Base-by-base conservation (phyloP, 2,888 invertebrate species). In the Ophonus ardosiacus region DNA sequence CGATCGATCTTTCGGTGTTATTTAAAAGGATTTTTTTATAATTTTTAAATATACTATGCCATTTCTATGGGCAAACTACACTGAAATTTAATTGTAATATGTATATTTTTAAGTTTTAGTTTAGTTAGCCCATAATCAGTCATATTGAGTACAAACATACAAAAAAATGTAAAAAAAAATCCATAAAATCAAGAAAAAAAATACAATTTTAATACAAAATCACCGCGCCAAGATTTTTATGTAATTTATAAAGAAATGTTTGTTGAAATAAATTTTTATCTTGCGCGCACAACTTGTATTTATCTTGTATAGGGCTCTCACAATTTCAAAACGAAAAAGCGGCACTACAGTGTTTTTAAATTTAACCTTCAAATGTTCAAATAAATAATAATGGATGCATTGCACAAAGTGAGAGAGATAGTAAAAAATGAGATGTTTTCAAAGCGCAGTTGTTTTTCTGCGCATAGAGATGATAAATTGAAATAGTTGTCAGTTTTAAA, bases 261-360 rank as follows among this genome's bases (percentile, higher is more conserved):
- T 88, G 88, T 89, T 89, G 87, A 90, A 90, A 90, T 90, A 90
- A 90, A 90, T 90, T 90, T 90, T 90, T 89, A 90, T 89, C 89
- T 90, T 90, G 89, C 87, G 90, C 90, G 90, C 89, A 74, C 78
- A 80, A 81, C 24, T 51, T 65, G 43, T 81, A 8, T 81, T 56
- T 81, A n/a, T 76, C 56, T 17, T 17, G 59, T 17, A 59, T 59
- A 59, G n/a, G n/a, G n/a, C n/a, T n/a, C n/a, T n/a, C n/a, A n/a
- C n/a, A n/a, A n/a, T n/a, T n/a, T n/a, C n/a, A n/a, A n/a, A n/a
- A n/a, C n/a, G n/a, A n/a, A n/a, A n/a, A n/a, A n/a, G n/a, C n/a
- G n/a, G n/a, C n/a, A n/a, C n/a, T n/a, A n/a, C n/a, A n/a, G n/a
- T n/a, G n/a, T n/a, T n/a, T n/a, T n/a, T n/a, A n/a, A n/a, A n/a